Evolutionary conservation across 1,140 invertebrate species (phyloP).

Genomic region (Trichonephila clavata): DNA sequence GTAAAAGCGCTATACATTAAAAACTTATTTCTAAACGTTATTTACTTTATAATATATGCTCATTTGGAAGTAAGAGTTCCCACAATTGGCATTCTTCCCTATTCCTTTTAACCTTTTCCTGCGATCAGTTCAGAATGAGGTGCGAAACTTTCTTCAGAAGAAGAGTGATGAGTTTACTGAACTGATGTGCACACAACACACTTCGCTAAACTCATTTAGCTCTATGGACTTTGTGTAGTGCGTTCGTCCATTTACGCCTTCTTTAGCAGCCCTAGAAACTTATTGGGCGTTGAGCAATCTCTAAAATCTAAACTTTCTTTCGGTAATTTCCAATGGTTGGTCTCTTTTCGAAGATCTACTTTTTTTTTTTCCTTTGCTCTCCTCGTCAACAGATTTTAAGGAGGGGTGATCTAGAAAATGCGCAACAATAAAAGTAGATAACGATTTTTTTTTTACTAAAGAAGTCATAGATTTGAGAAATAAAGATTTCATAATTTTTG

Average conservation of each 20-base stretch:
- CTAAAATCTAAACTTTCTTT: conserved; percentile 66
- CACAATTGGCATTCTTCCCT: neutral
- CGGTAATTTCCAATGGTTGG: conserved; percentile 43
- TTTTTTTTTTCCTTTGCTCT: neutral
- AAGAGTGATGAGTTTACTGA: conserved; percentile 23
- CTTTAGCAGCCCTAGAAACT: conserved; percentile 14
- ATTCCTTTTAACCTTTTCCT: neutral
- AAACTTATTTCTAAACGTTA: neutral
- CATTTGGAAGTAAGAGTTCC: neutral
- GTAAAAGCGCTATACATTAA: neutral
- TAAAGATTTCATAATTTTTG: too few species aligned
- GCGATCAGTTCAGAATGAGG: neutral
- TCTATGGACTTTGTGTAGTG: neutral
- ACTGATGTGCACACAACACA: neutral
- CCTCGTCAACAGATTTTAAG: neutral
- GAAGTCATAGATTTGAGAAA: too few species aligned
- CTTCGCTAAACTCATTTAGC: conserved; percentile 26
- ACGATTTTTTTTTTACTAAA: too few species aligned
- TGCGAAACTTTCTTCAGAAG: conserved; percentile 10
- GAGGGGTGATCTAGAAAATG: neutral
- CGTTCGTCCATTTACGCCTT: conserved; percentile 39
- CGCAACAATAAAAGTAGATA: neutral
- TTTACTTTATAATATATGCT: neutral
- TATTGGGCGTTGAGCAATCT: conserved; percentile 66
- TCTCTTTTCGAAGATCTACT: neutral